Conservation (phyloP, 2,113 vertebrate genomes). For the Grammomys surdaster region DNA sequence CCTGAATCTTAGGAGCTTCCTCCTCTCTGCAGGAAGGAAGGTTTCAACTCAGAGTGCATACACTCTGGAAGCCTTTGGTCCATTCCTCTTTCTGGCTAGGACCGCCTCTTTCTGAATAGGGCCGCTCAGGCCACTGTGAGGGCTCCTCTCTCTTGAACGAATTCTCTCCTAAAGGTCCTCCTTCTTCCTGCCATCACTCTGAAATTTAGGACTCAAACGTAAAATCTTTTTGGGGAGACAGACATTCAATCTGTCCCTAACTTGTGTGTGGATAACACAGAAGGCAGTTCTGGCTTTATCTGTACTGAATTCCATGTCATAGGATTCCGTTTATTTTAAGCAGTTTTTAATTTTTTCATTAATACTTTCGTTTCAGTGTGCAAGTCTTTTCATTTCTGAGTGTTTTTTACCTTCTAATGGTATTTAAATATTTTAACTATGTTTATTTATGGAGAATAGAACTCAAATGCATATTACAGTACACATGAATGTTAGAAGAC, state of each 20-base stretch:
- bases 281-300: not conserved
- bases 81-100: not conserved
- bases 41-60: not conserved
- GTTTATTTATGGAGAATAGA: not conserved
- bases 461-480: not conserved
- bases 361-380: not conserved
- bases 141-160: not conserved
- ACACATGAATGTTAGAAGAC: not conserved
- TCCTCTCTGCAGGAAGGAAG: too few species aligned
- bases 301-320: not conserved
- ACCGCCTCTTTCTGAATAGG: too few species aligned
- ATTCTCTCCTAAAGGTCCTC: not conserved
- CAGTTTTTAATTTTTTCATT: not conserved
- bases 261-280: not conserved
- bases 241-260: not conserved
- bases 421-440: not conserved
- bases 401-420: not conserved
- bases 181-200: not conserved
- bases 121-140: too few species aligned
- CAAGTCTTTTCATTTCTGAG: not conserved
- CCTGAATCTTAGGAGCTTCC: not conserved
- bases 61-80: not conserved
- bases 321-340: not conserved
- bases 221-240: not conserved
- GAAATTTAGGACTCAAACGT: not conserved